These are phyloP conservation scores for Microctenopoma lineatum DNA, from an alignment of 2,797 vertebrate genomes.

Conservation along the genomic window DNA sequence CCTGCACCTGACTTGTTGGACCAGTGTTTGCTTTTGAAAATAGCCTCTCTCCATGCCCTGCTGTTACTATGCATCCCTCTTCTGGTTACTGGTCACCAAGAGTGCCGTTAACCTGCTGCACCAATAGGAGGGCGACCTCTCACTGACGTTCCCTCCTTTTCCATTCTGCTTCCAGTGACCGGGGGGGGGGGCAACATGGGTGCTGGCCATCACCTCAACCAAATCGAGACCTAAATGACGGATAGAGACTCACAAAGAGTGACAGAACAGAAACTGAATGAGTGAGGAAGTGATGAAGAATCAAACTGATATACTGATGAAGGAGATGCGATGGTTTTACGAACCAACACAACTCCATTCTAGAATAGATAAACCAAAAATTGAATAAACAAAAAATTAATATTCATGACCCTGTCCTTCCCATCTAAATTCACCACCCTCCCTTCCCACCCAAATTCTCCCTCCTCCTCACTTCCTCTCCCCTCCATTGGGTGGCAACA, in stretches of 20 bases:
- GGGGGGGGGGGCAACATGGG: conserved; percentile 41
- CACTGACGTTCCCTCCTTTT: conserved; percentile 55
- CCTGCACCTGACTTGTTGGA: conserved; percentile 77
- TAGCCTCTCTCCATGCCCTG: conserved; percentile 62
- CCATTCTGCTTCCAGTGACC: conserved; percentile 65
- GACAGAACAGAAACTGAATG: conserved; percentile 36
- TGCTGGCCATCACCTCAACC: conserved; percentile 66
- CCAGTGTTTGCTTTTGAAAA: conserved; percentile 73
- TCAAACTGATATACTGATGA: conserved; percentile 18
- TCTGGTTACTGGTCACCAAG: conserved; percentile 61
- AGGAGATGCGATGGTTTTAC: conserved; percentile 15
- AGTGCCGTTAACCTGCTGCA: conserved; percentile 53
- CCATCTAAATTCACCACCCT: conserved; percentile 66
- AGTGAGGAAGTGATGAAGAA: conserved; percentile 25
- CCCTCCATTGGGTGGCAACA: conserved; percentile 84
- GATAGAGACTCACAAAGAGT: conserved; percentile 31
- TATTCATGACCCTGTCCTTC: conserved; percentile 79
- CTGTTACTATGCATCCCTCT: conserved; percentile 75
- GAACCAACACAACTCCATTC: conserved; percentile 33
- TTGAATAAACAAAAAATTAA: conserved; percentile 63
- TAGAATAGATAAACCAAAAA: conserved; percentile 33
- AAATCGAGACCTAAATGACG: conserved; percentile 60
- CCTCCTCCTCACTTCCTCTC: conserved; percentile 76
- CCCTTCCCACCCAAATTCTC: conserved; percentile 57
- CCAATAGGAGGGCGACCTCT: conserved; percentile 62